A percentile compares a stretch with the other conserved stretches of the same genome.
These are phyloP conservation scores for Steromphala cineraria DNA, from an alignment of 2,888 invertebrate genomes.

Conservation along the genomic window DNA sequence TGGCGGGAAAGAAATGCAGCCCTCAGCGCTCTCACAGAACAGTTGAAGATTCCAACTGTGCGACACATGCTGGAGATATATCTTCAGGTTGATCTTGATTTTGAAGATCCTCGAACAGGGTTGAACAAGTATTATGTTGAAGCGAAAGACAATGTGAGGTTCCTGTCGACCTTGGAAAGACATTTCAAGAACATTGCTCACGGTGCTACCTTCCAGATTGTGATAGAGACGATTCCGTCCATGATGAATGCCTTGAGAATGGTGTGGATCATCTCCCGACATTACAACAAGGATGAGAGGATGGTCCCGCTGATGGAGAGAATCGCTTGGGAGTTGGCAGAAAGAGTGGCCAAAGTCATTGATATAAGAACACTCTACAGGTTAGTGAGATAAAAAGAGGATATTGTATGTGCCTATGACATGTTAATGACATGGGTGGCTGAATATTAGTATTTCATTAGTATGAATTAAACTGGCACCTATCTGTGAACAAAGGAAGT, in stretches of 20 bases:
- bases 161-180: slow-evolving; percentile 84
- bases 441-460: too few species aligned
- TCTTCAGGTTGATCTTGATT: slow-evolving; percentile 78
- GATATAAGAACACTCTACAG: slow-evolving; percentile 85
- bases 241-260: slow-evolving; percentile 90
- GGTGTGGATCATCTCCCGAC: slow-evolving; percentile 92
- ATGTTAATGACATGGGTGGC: too few species aligned
- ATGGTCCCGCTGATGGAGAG: slow-evolving; percentile 90
- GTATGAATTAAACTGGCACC: too few species aligned
- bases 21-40: slow-evolving; percentile 86
- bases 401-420: too few species aligned
- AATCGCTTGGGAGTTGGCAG: slow-evolving; percentile 88
- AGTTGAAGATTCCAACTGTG: slow-evolving; percentile 85
- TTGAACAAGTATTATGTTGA: slow-evolving; percentile 82
- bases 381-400: slow-evolving; percentile 79
- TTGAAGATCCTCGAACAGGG: slow-evolving; percentile 80
- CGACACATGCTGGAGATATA: slow-evolving; percentile 80
- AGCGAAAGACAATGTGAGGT: slow-evolving; percentile 86
- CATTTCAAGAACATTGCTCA: slow-evolving; percentile 86
- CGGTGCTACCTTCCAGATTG: slow-evolving; percentile 83
- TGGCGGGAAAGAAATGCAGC: slow-evolving; percentile 90
- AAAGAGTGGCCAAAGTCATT: slow-evolving; percentile 84
- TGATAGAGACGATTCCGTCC: slow-evolving; percentile 84
- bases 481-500: too few species aligned
- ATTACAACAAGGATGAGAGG: slow-evolving; percentile 88